phyloP scores from a whole-genome alignment of 2,888 invertebrate species.

The Andrena fulva region DNA sequence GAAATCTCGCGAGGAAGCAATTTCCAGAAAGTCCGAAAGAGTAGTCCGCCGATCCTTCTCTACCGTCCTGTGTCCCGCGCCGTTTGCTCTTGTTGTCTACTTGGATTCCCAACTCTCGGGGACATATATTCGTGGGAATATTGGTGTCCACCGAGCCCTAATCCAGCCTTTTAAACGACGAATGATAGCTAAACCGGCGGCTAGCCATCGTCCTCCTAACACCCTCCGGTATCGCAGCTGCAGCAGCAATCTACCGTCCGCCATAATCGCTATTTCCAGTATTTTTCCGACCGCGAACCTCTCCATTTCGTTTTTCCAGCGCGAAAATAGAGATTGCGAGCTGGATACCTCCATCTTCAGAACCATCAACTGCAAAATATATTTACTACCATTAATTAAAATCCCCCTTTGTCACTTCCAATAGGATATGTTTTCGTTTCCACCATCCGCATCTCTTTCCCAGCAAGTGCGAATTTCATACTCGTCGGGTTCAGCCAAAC shows the following conservation, averaged over 20 bases:
- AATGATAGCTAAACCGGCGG: conserved; percentile 35
- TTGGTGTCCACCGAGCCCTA: conserved; percentile 35
- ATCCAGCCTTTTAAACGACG: conserved; percentile 47
- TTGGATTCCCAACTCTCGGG: conserved; percentile 37
- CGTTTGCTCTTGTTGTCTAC: conserved; percentile 37
- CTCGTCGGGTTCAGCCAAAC: neutral
- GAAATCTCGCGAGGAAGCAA: conserved; percentile 53
- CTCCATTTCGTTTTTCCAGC: neutral
- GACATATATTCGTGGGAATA: conserved; percentile 45
- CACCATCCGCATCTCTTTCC: neutral
- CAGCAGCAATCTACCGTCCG: neutral
- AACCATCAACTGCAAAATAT: neutral
- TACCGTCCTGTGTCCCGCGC: conserved; percentile 2
- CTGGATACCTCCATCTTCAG: neutral
- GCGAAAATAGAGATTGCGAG: neutral
- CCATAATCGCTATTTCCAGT: conserved; percentile 36
- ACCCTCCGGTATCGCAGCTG: conserved; percentile 15
- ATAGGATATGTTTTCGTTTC: neutral
- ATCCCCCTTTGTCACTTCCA: neutral
- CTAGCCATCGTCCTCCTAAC: conserved; percentile 35
- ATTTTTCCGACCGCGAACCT: conserved; percentile 9
- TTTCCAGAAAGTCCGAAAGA: conserved; percentile 49
- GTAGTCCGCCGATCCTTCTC: conserved; percentile 25
- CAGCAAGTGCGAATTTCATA: neutral
- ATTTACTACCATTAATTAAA: neutral